These are phyloP conservation scores for Antennarius striatus DNA, from an alignment of 2,113 vertebrate species.

Conservation along the genomic window DNA sequence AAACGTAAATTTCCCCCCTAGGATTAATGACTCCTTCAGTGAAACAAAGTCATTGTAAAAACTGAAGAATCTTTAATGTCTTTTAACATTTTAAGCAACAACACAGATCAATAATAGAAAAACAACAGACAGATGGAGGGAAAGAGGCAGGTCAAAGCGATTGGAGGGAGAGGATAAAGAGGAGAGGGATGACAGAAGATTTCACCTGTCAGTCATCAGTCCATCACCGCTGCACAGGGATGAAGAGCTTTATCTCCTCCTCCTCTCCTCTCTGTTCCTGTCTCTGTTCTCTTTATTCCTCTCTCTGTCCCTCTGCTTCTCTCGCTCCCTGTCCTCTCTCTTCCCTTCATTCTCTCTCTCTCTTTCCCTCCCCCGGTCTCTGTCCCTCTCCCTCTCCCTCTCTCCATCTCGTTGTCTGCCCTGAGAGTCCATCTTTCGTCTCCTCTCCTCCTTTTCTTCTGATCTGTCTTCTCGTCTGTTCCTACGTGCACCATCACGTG, in stretches of 20 bases:
- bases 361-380: constrained; percentile 16
- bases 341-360: constrained; percentile 42
- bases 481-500: background rate
- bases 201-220: constrained; percentile 26
- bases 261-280: constrained; percentile 53
- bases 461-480: constrained; percentile 21
- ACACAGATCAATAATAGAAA: constrained; percentile 48
- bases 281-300: constrained; percentile 74
- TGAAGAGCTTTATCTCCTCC: constrained; percentile 42
- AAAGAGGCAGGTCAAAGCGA: background rate
- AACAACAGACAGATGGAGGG: background rate
- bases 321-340: constrained; percentile 48
- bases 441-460: constrained; percentile 41
- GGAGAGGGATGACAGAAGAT: constrained; percentile 11
- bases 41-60: constrained; percentile 41
- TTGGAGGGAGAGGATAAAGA: constrained; percentile 12
- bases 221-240: constrained; percentile 19
- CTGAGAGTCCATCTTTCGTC: background rate
- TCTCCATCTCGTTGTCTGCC: constrained; percentile 22
- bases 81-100: constrained; percentile 36
- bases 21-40: too few relatives aligned
- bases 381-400: constrained; percentile 48
- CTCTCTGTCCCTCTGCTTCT: constrained; percentile 43
- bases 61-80: constrained; percentile 51
- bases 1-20: background rate